Evolutionary conservation across 2,113 vertebrate genomes (phyloP).

Genomic region (Hylia prasina): DNA sequence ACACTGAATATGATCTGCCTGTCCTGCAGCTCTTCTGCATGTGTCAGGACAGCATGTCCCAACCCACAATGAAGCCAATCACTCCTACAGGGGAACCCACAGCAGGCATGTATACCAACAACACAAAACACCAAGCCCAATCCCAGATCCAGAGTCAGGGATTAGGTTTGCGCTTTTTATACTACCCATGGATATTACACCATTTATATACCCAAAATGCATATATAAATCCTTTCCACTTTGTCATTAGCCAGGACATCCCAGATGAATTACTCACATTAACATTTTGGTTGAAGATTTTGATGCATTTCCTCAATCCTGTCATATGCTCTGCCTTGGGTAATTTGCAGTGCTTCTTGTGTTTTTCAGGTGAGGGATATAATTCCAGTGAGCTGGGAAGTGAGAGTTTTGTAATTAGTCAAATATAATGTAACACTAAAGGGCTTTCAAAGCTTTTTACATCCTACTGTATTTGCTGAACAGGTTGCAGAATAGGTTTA

Average conservation of each 20-base stretch:
- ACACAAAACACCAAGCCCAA: not conserved
- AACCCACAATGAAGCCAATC: not conserved
- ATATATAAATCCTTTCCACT: not conserved
- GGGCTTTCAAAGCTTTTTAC: not conserved
- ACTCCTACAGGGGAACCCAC: not conserved
- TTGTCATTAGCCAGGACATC: not conserved
- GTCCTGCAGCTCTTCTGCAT: not conserved
- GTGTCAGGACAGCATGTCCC: not conserved
- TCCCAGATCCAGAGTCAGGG: not conserved
- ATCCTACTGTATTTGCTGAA: not conserved
- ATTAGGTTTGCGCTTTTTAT: not conserved
- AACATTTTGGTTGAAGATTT: not conserved
- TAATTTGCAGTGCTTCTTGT: not conserved
- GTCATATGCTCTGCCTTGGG: not conserved
- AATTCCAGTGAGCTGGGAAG: not conserved
- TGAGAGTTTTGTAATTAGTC: not conserved
- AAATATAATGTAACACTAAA: not conserved
- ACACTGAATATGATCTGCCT: not conserved
- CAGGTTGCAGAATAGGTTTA: not conserved
- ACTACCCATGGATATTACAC: not conserved
- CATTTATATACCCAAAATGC: not conserved
- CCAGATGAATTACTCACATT: slow-evolving; percentile 36
- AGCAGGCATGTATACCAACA: accelerated
- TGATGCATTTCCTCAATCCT: slow-evolving; percentile 7
- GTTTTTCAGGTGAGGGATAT: not conserved